Evolutionary conservation across 2,797 vertebrate genomes (phyloP).

Genomic region (Calcarius lapponicus): DNA sequence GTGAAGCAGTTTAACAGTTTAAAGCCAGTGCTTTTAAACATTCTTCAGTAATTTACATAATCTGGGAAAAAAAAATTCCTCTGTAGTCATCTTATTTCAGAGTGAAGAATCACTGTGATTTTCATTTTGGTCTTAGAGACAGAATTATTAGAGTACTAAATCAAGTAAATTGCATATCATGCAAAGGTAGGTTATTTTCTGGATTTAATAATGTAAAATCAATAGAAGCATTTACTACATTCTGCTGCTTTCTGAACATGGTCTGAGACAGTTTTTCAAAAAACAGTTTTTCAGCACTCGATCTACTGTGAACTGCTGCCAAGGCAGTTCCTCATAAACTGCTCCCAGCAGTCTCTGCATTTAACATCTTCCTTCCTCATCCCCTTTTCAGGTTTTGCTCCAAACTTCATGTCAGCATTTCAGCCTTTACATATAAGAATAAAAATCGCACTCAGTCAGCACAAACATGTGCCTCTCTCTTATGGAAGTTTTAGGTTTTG

Average conservation of each 20-base stretch:
- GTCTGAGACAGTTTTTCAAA: background rate
- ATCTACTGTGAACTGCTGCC: background rate
- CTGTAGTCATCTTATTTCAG: background rate
- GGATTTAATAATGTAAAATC: conserved; percentile 44
- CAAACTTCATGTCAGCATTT: background rate
- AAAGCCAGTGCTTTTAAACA: background rate
- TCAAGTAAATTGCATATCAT: conserved; percentile 14
- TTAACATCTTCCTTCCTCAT: background rate
- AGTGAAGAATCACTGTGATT: background rate
- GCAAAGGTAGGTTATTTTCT: conserved; percentile 32
- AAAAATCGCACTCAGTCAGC: background rate
- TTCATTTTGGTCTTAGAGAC: background rate
- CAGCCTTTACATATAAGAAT: background rate
- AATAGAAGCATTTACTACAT: conserved; percentile 31
- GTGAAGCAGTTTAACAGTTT: background rate
- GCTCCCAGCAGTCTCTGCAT: background rate
- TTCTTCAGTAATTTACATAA: conserved; percentile 6
- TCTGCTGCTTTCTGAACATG: background rate
- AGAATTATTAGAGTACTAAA: conserved; percentile 20
- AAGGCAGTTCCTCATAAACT: background rate
- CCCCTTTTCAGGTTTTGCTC: background rate
- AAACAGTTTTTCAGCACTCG: background rate
- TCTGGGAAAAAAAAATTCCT: background rate
- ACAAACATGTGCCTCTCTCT: background rate
- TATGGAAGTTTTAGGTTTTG: background rate